Base-by-base conservation (phyloP, 2,113 vertebrate species). In the Dipodomys stephensi region DNA sequence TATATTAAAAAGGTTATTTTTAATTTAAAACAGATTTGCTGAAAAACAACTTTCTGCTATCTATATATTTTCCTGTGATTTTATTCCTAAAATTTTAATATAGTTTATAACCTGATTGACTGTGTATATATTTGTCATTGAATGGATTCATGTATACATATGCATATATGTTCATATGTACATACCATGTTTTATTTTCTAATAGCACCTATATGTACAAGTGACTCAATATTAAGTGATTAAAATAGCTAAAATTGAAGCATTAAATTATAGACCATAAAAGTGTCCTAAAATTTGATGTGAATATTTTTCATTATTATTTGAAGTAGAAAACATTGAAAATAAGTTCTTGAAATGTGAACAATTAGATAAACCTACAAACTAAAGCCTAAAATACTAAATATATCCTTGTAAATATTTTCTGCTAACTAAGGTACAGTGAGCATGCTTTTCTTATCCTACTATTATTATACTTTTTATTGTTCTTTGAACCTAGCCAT, bases 331-430 rank as follows among this genome's bases (percentile, higher is more conserved):
- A 60, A 81, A 53, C 72, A 78, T 16, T 72, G 8, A 4, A 10
- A 30, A 67, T 60, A 39, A 39, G 4, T 22, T 94, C 73, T 83
- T 62, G 3, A 5, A 79, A 35, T 13, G 68, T 46, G 95, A 83
- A 67, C 67, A 91, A 68, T 87, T 80, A 78, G 67, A 90, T 4
- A 91, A 72, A 65, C 4, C 67, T 44, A 60, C 39, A 72, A 18
- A 82, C 3, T 80, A 13, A 88, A 74, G 13, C 18, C 25, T 87
- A 92, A 87, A 86, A 83, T 78, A 23, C 69, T 64, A 92, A 82
- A 79, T 82, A 79, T 27, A 92, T 4, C 4, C 12, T 90, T 32
- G 12, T 71, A 28, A 60, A 74, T 84, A 78, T 82, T 89, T 96
- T 82, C 77, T 67, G 23, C 32, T 53, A 87, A 44, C 22, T 6